Evolutionary conservation across 2,113 vertebrate genomes (phyloP).

Genomic region (Cottus gobio): DNA sequence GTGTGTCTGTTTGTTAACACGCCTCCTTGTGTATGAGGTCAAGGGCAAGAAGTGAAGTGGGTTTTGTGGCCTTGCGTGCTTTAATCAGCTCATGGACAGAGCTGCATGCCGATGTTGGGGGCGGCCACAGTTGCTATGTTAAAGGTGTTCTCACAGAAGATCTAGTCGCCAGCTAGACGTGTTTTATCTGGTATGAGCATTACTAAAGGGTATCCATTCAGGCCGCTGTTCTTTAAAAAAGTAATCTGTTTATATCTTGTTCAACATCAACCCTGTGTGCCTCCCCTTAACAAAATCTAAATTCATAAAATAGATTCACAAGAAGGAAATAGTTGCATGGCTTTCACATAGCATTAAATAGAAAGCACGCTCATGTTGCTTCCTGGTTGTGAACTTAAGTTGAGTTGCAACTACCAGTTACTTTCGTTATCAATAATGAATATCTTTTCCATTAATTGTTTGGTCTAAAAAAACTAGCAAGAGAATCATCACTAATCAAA

Average conservation of each 20-base stretch:
- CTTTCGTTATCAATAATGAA: not conserved
- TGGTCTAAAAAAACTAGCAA: not conserved
- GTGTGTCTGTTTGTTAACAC: constrained; percentile 58
- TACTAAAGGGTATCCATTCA: constrained; percentile 30
- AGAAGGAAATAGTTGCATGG: not conserved
- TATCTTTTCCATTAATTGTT: not conserved
- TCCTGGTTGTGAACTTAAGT: not conserved
- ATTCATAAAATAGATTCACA: not conserved
- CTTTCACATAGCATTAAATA: constrained; percentile 3
- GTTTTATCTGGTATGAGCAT: constrained; percentile 54
- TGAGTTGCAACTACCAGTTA: not conserved
- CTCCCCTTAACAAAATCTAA: constrained; percentile 23
- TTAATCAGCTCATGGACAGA: constrained; percentile 49
- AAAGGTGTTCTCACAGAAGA: constrained; percentile 36
- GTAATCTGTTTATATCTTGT: constrained; percentile 9
- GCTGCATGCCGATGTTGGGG: constrained; percentile 36
- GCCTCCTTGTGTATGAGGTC: constrained; percentile 47
- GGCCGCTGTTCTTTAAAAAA: constrained; percentile 6
- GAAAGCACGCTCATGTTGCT: not conserved
- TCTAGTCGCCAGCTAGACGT: constrained; percentile 28
- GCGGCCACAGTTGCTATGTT: constrained; percentile 28
- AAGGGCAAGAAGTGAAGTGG: constrained; percentile 58
- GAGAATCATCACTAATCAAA: not conserved
- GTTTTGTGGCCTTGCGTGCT: constrained; percentile 38
- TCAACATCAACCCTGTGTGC: constrained; percentile 34